Conservation (phyloP, 2,888 invertebrate species). For the Apamea sordens region DNA sequence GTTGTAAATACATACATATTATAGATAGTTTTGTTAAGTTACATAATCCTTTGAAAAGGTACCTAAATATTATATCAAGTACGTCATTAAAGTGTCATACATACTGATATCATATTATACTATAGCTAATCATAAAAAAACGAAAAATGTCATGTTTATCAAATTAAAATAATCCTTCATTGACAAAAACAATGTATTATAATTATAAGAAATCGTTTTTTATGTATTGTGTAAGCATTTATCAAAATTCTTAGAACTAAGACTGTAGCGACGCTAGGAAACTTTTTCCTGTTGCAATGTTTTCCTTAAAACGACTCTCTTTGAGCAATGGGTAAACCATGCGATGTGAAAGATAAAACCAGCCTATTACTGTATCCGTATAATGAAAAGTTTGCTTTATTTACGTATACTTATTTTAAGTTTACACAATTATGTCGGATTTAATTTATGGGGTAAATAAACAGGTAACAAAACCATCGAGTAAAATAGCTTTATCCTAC, state of each 20-base stretch:
- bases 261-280: not conserved
- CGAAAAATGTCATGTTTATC: not conserved
- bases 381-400: not conserved
- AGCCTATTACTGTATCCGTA: not conserved
- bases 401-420: not conserved
- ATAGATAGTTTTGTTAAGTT: no score
- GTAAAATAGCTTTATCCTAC: not conserved
- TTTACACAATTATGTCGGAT: not conserved
- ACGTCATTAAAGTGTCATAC: no score
- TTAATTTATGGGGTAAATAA: not conserved
- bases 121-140: no score
- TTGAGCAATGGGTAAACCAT: slow-evolving; percentile 15
- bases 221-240: not conserved
- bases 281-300: slow-evolving; percentile 33
- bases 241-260: slow-evolving; percentile 22
- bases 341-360: slow-evolving; percentile 7
- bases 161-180: slow-evolving; percentile 15
- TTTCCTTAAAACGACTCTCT: slow-evolving; percentile 15
- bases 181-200: slow-evolving; percentile 1
- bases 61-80: no score
- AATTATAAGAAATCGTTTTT: not conserved
- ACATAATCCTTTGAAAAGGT: no score
- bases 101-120: no score
- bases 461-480: not conserved
- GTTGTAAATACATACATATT: no score